Conservation (phyloP, 2,888 invertebrate genomes). For the Brachyptera risi region DNA sequence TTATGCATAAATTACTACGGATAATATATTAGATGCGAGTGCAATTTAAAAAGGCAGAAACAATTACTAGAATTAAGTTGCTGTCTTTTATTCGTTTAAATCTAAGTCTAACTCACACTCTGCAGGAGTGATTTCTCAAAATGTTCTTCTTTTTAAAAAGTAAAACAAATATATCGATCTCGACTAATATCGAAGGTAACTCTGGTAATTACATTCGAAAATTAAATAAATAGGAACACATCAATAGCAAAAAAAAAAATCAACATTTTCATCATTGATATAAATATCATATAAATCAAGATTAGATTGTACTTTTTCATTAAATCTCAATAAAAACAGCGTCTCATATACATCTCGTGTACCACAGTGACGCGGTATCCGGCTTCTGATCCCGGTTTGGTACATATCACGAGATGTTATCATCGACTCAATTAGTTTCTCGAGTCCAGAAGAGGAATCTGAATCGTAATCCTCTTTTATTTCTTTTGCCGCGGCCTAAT, state of each 20-base stretch:
- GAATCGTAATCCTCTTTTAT: not conserved
- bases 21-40: conserved; percentile 13
- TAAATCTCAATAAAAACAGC: no score
- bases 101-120: not conserved
- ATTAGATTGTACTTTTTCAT: not conserved
- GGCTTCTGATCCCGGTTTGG: not conserved
- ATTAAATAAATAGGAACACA: conserved; percentile 30
- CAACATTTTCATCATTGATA: not conserved
- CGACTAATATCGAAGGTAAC: conserved; percentile 26
- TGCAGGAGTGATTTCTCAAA: no score
- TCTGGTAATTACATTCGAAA: conserved; percentile 29
- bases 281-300: not conserved
- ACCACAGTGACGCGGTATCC: not conserved
- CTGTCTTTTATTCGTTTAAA: conserved; percentile 11
- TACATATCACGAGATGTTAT: not conserved
- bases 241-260: conserved; percentile 14
- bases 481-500: conserved; percentile 2
- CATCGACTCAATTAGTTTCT: conserved; percentile 17
- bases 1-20: conserved; percentile 11
- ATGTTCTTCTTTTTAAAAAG: no score
- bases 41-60: conserved; percentile 10
- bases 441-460: not conserved
- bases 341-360: no score
- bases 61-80: conserved; percentile 14
- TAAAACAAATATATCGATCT: conserved; percentile 7